Percentiles rank a stretch among this genome's conserved stretches.
Evolutionary conservation across 2,113 vertebrate species (phyloP).

Genomic region (Dromaius novaehollandiae): DNA sequence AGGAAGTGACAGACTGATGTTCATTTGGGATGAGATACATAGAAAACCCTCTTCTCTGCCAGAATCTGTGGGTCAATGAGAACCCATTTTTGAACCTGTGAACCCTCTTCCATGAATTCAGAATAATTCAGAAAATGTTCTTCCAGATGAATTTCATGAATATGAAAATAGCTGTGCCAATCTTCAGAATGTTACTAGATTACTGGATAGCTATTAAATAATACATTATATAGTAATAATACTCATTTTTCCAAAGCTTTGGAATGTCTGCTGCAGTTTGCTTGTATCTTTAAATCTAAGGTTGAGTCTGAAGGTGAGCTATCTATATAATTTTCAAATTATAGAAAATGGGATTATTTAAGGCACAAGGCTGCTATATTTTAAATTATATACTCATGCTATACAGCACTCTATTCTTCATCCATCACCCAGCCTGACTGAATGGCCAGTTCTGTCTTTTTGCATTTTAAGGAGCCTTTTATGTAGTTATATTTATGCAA

Average conservation of each 20-base stretch:
- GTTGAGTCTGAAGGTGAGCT: neutral
- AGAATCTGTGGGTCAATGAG: neutral
- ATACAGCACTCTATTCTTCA: neutral
- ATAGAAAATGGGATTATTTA: slow-evolving; percentile 2
- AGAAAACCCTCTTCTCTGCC: neutral
- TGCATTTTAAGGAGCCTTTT: neutral
- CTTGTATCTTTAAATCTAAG: neutral
- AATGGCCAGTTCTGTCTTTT: neutral
- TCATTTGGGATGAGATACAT: neutral
- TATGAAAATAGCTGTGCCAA: slow-evolving; percentile 5
- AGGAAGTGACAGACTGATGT: neutral
- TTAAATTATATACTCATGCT: neutral
- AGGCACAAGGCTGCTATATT: neutral
- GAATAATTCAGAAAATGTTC: slow-evolving; percentile 36
- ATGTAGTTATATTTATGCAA: neutral
- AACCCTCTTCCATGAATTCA: neutral
- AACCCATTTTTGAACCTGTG: neutral
- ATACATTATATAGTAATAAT: neutral
- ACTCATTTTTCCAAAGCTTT: neutral
- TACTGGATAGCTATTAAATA: slow-evolving; percentile 28
- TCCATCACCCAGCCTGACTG: neutral
- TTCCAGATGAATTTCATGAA: slow-evolving; percentile 24
- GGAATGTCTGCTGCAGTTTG: neutral
- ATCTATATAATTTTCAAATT: neutral
- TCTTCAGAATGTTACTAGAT: neutral